These are phyloP conservation scores for Achlya flavicornis DNA, from an alignment of 2,888 invertebrate genomes.

Conservation along the genomic window DNA sequence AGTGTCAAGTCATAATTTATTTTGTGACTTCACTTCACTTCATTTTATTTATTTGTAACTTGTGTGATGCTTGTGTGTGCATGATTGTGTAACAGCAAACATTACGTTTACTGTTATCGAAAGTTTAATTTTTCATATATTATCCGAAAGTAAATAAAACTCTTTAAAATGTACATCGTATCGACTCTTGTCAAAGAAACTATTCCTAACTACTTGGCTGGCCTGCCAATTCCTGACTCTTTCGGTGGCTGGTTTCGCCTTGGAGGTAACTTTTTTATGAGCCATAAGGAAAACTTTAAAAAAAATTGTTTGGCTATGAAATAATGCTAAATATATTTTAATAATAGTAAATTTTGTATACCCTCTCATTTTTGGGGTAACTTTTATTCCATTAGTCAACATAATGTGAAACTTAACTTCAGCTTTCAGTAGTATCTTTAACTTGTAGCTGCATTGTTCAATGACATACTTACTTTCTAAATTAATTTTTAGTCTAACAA, in stretches of 20 bases:
- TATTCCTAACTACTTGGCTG: constrained; percentile 92
- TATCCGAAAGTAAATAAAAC: not conserved
- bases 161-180: constrained; percentile 88
- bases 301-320: constrained; percentile 16
- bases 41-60: not conserved
- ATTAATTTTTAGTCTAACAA: not conserved
- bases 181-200: constrained; percentile 90
- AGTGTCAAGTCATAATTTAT: no score
- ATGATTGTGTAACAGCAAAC: constrained; percentile 28
- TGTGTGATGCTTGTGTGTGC: constrained; percentile 18
- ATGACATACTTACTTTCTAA: constrained; percentile 41
- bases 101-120: not conserved
- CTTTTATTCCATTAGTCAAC: not conserved
- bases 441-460: constrained; percentile 16
- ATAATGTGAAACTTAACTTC: not conserved
- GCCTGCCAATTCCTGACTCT: constrained; percentile 92
- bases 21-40: no score
- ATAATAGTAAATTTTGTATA: no score
- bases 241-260: constrained; percentile 94
- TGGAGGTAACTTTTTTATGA: constrained; percentile 83
- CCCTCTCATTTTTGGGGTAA: no score
- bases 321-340: no score
- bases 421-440: not conserved
- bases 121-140: not conserved
- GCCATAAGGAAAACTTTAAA: constrained; percentile 17